These are phyloP conservation scores for Erebia ligea DNA, from an alignment of 2,888 invertebrate genomes.

Conservation along the genomic window DNA sequence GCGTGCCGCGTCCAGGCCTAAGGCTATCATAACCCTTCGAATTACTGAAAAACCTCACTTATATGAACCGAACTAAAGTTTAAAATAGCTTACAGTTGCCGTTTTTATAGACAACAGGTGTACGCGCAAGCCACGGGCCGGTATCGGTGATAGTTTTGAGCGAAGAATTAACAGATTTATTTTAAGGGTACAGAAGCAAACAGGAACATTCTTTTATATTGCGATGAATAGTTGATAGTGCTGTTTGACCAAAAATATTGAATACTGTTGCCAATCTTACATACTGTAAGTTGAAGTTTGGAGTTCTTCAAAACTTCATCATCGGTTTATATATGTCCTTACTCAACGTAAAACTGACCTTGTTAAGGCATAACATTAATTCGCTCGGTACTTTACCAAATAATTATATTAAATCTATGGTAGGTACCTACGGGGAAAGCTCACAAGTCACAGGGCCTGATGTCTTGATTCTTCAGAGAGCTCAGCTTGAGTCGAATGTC, in stretches of 20 bases:
- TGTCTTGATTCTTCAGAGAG: conserved; percentile 54
- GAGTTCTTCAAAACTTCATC: no score
- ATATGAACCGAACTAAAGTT: conserved; percentile 25
- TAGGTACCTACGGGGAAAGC: not conserved
- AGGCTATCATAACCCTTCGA: conserved; percentile 45
- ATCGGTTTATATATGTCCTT: no score
- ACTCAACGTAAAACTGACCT: not conserved
- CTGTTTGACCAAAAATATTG: no score
- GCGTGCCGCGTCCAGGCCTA: conserved; percentile 55
- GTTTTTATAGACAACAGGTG: conserved; percentile 43
- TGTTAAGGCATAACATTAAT: not conserved
- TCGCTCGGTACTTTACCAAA: not conserved
- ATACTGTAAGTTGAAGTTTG: no score
- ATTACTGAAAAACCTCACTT: conserved; percentile 14
- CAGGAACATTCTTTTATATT: not conserved
- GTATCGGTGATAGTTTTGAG: conserved; percentile 54
- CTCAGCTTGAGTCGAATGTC: conserved; percentile 48
- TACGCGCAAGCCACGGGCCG: conserved; percentile 38
- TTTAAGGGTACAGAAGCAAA: not conserved
- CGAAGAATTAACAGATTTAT: conserved; percentile 46
- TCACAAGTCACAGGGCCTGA: conserved; percentile 47
- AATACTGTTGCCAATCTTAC: no score
- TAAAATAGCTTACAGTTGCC: conserved; percentile 11
- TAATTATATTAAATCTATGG: no score
- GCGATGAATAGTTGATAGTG: no score